Conservation (phyloP, 2,888 invertebrate species). For the Drosophila ezoana region DNA sequence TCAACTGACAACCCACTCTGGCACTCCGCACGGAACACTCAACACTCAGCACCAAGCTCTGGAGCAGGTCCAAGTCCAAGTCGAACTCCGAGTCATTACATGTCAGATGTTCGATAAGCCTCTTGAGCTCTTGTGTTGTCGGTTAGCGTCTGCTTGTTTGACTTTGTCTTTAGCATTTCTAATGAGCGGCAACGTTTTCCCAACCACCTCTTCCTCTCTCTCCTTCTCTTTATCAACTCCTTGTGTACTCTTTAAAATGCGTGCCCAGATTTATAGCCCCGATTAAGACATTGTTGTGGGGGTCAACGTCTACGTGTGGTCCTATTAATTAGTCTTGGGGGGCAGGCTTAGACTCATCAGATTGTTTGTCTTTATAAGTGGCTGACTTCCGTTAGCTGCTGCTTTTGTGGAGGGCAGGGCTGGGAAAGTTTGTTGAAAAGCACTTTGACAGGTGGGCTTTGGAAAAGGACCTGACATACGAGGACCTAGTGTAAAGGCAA, state of each 20-base stretch:
- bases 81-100: constrained; percentile 53
- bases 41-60: neutral
- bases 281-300: constrained; percentile 61
- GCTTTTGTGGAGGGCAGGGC: neutral
- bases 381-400: constrained; percentile 47
- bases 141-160: constrained; percentile 64
- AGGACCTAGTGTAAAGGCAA: neutral
- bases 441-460: constrained; percentile 42
- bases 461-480: constrained; percentile 8
- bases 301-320: constrained; percentile 58
- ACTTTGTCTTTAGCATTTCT: constrained; percentile 70
- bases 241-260: constrained; percentile 63
- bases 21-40: neutral
- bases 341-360: constrained; percentile 34
- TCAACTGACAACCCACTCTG: neutral
- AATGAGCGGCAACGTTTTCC: constrained; percentile 40
- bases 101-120: constrained; percentile 70
- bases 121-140: constrained; percentile 54
- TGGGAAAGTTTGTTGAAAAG: constrained; percentile 43
- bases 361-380: constrained; percentile 58
- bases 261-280: constrained; percentile 63
- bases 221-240: neutral
- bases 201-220: neutral
- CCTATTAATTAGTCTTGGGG: constrained; percentile 56
- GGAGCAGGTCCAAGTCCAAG: constrained; percentile 1